A percentile compares a stretch with the other conserved stretches of the same genome.
These are phyloP conservation scores for Epicampocera succincta DNA, from an alignment of 2,888 invertebrate species.

Conservation along the genomic window DNA sequence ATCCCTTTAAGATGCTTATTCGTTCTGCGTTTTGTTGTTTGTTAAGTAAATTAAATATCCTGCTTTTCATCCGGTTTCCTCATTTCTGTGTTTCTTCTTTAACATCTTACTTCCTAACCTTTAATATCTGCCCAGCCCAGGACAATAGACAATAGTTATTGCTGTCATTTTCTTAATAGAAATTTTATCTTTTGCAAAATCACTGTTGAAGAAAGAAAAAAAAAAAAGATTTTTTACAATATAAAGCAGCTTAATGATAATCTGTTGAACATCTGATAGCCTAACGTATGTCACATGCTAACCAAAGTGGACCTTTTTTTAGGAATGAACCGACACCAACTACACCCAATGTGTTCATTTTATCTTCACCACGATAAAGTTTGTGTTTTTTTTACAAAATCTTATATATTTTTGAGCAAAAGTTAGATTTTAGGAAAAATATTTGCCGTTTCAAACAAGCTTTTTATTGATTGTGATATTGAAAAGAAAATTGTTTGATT, in stretches of 20 bases:
- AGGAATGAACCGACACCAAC: background rate
- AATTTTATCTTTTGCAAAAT: constrained; percentile 78
- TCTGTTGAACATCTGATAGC: constrained; percentile 62
- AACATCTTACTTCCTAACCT: constrained; percentile 62
- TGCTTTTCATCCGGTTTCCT: constrained; percentile 38
- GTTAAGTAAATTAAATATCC: constrained; percentile 67
- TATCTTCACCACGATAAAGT: too few species aligned
- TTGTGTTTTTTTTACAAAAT: too few species aligned
- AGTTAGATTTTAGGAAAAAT: too few species aligned
- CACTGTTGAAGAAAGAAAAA: constrained; percentile 32
- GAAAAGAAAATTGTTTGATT: too few species aligned
- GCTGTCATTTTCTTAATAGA: constrained; percentile 82
- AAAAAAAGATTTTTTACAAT: constrained; percentile 28
- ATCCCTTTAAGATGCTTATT: constrained; percentile 13
- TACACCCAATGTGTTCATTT: too few species aligned
- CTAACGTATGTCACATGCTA: constrained; percentile 43
- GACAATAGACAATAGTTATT: constrained; percentile 78
- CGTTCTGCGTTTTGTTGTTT: constrained; percentile 37
- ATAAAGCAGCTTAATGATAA: constrained; percentile 66
- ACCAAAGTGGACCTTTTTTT: background rate
- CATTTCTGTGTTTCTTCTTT: constrained; percentile 21
- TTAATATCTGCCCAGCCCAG: constrained; percentile 58
- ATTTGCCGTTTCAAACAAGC: too few species aligned
- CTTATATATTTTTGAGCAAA: too few species aligned
- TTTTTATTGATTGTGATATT: too few species aligned